A percentile compares a stretch with the other conserved stretches of the same genome.
These are phyloP conservation scores for Caenorhabditis wallacei DNA, from an alignment of 2,888 invertebrate species.

Conservation along the genomic window DNA sequence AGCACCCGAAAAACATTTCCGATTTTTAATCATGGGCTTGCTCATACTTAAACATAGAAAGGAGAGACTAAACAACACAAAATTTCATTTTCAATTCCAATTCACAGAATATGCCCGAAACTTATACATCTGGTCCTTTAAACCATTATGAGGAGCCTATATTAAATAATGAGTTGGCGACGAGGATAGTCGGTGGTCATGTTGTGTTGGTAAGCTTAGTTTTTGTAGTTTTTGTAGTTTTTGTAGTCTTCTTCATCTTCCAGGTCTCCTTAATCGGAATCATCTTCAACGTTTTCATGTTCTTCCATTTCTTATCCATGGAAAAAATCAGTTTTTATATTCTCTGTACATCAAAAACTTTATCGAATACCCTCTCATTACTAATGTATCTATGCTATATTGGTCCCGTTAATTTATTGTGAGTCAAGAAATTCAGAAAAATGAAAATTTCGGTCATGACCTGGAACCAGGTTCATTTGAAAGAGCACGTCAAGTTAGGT, in stretches of 20 bases:
- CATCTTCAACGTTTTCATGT: slow-evolving; percentile 23
- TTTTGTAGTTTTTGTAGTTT: too few relatives aligned
- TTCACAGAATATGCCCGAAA: too few relatives aligned
- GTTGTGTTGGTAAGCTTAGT: background rate
- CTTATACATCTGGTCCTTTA: too few relatives aligned
- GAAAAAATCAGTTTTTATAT: slow-evolving; percentile 27
- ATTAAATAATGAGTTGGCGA: background rate
- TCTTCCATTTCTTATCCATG: slow-evolving; percentile 4
- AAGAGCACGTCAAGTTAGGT: background rate
- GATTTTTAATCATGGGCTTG: too few relatives aligned
- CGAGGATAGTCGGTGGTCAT: background rate
- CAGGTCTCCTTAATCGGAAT: slow-evolving; percentile 8
- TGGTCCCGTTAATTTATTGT: slow-evolving; percentile 7
- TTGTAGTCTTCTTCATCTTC: too few relatives aligned
- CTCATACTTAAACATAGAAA: too few relatives aligned
- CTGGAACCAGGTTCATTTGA: background rate
- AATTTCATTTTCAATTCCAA: too few relatives aligned
- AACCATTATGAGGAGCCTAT: background rate
- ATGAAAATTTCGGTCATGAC: too few relatives aligned
- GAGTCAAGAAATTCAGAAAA: too few relatives aligned
- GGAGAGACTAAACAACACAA: too few relatives aligned
- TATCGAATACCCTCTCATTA: background rate
- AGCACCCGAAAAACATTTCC: too few relatives aligned
- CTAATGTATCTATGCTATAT: slow-evolving; percentile 1
- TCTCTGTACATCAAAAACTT: slow-evolving; percentile 30